Evolutionary conservation across 2,888 invertebrate genomes (phyloP).

Genomic region (Phrixothrix hirtus): DNA sequence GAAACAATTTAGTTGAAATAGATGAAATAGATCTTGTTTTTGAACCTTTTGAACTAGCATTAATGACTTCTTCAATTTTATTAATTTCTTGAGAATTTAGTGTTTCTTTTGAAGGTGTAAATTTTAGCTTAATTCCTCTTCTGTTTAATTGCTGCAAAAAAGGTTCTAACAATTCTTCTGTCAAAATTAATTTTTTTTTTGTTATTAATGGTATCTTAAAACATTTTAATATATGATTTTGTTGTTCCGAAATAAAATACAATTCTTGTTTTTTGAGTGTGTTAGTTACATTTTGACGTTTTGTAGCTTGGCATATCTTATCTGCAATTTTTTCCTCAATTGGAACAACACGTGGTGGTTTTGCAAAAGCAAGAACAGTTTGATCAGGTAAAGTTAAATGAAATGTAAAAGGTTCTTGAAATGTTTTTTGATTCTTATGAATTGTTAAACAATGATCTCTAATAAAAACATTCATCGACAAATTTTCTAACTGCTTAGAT

Average conservation of each 20-base stretch:
- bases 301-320: slow-evolving; percentile 19
- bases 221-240: slow-evolving; percentile 12
- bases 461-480: slow-evolving; percentile 8
- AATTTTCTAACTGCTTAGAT: slow-evolving; percentile 1
- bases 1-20: neutral
- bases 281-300: slow-evolving; percentile 1
- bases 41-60: neutral
- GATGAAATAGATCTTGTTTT: neutral
- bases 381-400: slow-evolving; percentile 22
- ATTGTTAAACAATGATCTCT: slow-evolving; percentile 12
- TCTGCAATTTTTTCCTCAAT: slow-evolving; percentile 14
- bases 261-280: slow-evolving; percentile 19
- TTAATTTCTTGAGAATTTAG: slow-evolving; percentile 1
- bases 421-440: slow-evolving; percentile 6
- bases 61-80: slow-evolving; percentile 1
- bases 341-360: slow-evolving; percentile 6
- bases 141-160: slow-evolving; percentile 13
- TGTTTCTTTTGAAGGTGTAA: neutral
- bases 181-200: slow-evolving; percentile 15
- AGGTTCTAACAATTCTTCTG: slow-evolving; percentile 15
- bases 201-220: slow-evolving; percentile 19
- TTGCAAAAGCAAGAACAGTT: slow-evolving; percentile 26
- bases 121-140: slow-evolving; percentile 8
- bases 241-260: slow-evolving; percentile 19
- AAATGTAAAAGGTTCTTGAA: slow-evolving; percentile 20